These are phyloP conservation scores for Callipepla squamata DNA, from an alignment of 2,113 vertebrate genomes.

Conservation along the genomic window DNA sequence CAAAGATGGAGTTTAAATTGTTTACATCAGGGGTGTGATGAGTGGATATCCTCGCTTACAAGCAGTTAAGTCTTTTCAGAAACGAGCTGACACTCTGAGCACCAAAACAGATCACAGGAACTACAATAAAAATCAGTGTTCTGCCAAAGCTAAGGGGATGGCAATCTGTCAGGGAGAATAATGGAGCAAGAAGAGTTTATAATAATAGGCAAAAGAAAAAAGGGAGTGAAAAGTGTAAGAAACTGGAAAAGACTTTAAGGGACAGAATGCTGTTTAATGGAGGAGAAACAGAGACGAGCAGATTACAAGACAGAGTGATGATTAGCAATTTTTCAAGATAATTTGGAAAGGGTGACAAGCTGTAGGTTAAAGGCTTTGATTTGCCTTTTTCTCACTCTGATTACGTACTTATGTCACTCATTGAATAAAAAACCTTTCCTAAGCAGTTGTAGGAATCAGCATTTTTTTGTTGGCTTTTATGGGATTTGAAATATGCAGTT, in stretches of 20 bases:
- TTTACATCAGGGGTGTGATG: not conserved
- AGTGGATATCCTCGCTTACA: not conserved
- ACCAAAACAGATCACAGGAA: not conserved
- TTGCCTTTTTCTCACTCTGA: not conserved
- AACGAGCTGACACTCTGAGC: not conserved
- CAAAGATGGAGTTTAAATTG: not conserved
- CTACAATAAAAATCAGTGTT: not conserved
- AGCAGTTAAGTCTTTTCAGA: not conserved
- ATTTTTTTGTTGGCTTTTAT: not conserved
- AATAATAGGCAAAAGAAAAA: not conserved
- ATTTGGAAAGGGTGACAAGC: not conserved
- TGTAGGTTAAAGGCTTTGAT: not conserved
- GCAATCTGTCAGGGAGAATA: not conserved
- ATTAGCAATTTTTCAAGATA: slow-evolving; percentile 5
- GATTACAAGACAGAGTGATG: not conserved
- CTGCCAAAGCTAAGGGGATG: slow-evolving; percentile 4
- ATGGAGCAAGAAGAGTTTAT: not conserved
- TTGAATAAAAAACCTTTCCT: not conserved
- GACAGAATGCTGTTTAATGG: not conserved
- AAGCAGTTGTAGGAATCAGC: not conserved
- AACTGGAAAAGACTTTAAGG: not conserved
- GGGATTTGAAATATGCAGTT: not conserved
- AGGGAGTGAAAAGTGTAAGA: not conserved
- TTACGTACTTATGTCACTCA: not conserved
- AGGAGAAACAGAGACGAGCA: slow-evolving; percentile 12